Base-by-base conservation (phyloP, 2,113 vertebrate species). In the Pelusios castaneus region DNA sequence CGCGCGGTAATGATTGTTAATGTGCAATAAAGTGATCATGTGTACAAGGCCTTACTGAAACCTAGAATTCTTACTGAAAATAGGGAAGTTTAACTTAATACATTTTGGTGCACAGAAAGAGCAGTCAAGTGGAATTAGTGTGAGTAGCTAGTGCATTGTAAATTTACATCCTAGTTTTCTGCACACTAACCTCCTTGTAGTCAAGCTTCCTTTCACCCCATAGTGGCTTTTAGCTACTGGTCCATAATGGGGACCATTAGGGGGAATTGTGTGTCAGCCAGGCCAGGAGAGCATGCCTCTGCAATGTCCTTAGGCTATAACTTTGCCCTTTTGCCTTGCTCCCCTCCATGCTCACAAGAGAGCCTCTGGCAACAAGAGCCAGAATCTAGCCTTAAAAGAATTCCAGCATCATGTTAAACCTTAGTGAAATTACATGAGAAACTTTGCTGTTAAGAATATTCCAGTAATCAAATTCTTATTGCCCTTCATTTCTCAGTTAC, bases 371-470 rank as follows among this genome's bases (percentile, higher is more conserved):
- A 90, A 67, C 49, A 85, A 87, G 25, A 63, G 17, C 51, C 82
- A 80, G 80, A 88, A 87, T 54, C 84, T 67, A 94, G 81, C n/a
- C 83, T 89, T 92, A 85, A 73, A 76, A 86, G 41, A 70, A 86
- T 82, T 90, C 47, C 3, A 90, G 31, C 41, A 82, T 2, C 13
- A 31, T 58, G 6, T 16, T 67, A 67, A 89, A 89, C 91, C 84
- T 84, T 12, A 80, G 21, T 9, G 85, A 94, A 87, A 92, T 45
- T 41, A 85, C 14, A 7, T 5, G 63, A 67, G 81, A 55, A 3
- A 6, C 29, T 10, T 4, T 43, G 56, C 52, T 51, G 60, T 43
- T 88, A 82, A 47, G 19, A 86, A 93, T 80, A 38, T 80, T 85
- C 38, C 10, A 77, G 24, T 82, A 11, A 85, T 58, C 78, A 54